These are phyloP conservation scores for Rhinolophus ferrumequinum DNA, from an alignment of 2,113 vertebrate genomes.

Conservation along the genomic window DNA sequence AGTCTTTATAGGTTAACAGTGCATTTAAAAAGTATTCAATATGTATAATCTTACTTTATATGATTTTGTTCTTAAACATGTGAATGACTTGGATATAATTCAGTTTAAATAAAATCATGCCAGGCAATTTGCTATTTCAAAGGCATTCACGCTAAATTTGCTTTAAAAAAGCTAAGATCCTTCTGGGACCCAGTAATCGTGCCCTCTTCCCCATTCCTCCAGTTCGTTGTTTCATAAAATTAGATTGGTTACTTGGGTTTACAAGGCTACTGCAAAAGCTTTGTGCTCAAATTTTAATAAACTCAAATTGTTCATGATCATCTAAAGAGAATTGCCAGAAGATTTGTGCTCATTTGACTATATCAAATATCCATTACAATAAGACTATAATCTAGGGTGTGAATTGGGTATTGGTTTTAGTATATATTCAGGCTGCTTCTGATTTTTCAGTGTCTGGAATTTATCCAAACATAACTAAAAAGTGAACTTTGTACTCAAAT, in stretches of 20 bases:
- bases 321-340: conserved; percentile 55
- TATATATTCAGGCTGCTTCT: conserved; percentile 74
- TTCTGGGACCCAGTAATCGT: neutral
- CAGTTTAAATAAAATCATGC: neutral
- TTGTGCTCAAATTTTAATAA: conserved; percentile 33
- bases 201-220: neutral
- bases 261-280: neutral
- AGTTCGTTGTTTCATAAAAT: neutral
- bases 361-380: conserved; percentile 72
- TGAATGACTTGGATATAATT: neutral
- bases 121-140: neutral
- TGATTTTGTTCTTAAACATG: conserved; percentile 13
- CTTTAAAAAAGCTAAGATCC: neutral
- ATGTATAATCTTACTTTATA: neutral
- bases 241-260: neutral
- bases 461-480: conserved; percentile 77
- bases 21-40: neutral
- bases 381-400: conserved; percentile 67
- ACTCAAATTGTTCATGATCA: conserved; percentile 34
- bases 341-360: conserved; percentile 69
- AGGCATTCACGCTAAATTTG: neutral
- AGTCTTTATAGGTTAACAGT: neutral
- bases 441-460: conserved; percentile 69
- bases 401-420: conserved; percentile 79
- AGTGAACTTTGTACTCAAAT: conserved; percentile 61